A percentile compares a stretch with the other conserved stretches of the same genome.
Evolutionary conservation across 2,113 vertebrate genomes (phyloP).

Genomic region (Ranitomeya variabilis): DNA sequence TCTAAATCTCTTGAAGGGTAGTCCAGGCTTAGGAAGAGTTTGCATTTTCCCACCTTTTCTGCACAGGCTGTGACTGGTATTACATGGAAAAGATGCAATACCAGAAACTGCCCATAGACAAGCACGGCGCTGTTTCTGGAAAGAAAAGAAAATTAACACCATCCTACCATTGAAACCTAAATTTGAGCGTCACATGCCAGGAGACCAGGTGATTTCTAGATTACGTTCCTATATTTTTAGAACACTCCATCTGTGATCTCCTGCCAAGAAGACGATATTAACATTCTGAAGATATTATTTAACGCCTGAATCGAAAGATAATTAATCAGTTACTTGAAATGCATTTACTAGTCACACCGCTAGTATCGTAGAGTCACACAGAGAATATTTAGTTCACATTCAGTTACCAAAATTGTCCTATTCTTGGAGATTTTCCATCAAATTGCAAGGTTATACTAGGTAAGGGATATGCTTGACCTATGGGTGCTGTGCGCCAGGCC

Average conservation of each 20-base stretch:
- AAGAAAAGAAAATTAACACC: not conserved
- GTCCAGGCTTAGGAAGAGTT: not conserved
- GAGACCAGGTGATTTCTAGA: not conserved
- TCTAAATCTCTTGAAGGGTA: not conserved
- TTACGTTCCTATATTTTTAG: not conserved
- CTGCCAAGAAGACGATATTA: not conserved
- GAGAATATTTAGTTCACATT: not conserved
- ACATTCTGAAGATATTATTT: not conserved
- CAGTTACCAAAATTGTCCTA: not conserved
- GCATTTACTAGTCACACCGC: not conserved
- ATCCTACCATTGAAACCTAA: not conserved
- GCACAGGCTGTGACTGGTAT: too few species aligned
- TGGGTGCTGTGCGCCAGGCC: not conserved
- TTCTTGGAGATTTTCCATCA: constrained; percentile 26
- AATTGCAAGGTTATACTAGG: constrained; percentile 27
- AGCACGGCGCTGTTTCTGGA: not conserved
- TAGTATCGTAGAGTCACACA: not conserved
- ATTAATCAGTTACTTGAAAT: not conserved
- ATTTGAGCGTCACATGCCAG: not conserved
- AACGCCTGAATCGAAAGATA: not conserved
- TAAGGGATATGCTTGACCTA: constrained; percentile 36
- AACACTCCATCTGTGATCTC: not conserved
- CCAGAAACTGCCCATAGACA: not conserved
- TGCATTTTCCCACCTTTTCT: not conserved
- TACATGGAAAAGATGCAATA: not conserved